phyloP scores from a whole-genome alignment of 2,888 invertebrate species.

The Imbricaverruca yamaguchii region DNA sequence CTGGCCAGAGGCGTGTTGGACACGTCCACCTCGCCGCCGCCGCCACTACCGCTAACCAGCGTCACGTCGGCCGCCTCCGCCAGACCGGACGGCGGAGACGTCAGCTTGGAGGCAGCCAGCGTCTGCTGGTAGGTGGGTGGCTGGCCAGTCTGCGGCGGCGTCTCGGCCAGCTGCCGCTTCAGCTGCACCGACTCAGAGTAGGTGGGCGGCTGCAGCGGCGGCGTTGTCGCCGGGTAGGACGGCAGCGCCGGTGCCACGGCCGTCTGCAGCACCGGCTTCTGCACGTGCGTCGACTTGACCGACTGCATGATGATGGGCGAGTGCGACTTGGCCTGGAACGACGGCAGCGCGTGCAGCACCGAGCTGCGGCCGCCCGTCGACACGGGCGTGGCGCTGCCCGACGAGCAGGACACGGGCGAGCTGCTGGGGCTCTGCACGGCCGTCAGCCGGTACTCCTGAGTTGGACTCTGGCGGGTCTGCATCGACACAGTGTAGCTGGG shows the following conservation, averaged over 20 bases:
- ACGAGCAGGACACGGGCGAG: conserved; percentile 32
- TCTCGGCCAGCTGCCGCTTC: conserved; percentile 33
- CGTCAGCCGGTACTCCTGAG: conserved; percentile 39
- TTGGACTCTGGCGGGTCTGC: conserved; percentile 79
- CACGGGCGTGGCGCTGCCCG: conserved; percentile 33
- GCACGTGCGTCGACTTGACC: conserved; percentile 86
- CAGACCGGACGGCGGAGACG: conserved; percentile 48
- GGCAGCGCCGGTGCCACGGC: conserved; percentile 69
- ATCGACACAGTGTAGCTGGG: conserved; percentile 79
- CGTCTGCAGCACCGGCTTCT: conserved; percentile 88
- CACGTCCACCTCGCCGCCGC: conserved; percentile 32
- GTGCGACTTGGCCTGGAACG: conserved; percentile 78
- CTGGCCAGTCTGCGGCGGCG: conserved; percentile 56
- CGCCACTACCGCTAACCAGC: conserved; percentile 29
- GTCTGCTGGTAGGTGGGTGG: conserved; percentile 89
- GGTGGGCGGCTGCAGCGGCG: conserved; percentile 26
- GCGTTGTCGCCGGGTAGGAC: conserved; percentile 44
- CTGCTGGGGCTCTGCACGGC: conserved; percentile 27
- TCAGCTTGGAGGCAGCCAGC: conserved; percentile 56
- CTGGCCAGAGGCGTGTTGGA: conserved; percentile 37
- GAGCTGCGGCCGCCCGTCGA: conserved; percentile 45
- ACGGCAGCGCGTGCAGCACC: conserved; percentile 74
- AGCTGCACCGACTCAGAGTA: conserved; percentile 29
- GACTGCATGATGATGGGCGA: conserved; percentile 95
- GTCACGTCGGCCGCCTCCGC: conserved; percentile 34